Base-by-base conservation (phyloP, 2,113 vertebrate genomes). In the Uria aalge region DNA sequence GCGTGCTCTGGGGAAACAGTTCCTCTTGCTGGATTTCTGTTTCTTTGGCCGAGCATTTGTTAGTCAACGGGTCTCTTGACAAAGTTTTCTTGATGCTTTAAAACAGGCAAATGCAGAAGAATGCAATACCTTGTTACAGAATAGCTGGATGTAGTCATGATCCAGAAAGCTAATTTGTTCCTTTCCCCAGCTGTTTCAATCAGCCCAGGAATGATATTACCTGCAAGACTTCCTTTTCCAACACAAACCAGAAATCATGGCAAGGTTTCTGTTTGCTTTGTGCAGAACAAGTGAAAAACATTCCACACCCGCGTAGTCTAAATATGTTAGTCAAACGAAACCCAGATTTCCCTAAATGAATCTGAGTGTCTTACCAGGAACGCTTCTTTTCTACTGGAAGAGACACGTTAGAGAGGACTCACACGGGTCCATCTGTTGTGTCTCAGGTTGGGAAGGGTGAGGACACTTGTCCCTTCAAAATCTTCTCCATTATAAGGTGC, bases 141-240 rank as follows among this genome's bases (percentile, higher is more conserved):
- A 57, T 20, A 94, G 32, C 41, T 80, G 16, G 63, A 41, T 22
- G 32, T 16, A 53, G 30, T 62, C 41, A 22, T 7, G 18, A 60
- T 64, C 47, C 60, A 81, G 62, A 87, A 52, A 75, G 26, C 11
- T 76, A 14, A 88, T 62, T 19, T 88, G 6, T n/a, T 94, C 53
- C 20, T 85, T 91, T 50, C 20, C 48, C 16, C 32, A 41, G 84
- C 34, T 85, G 30, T 66, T 85, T 13, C 38, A 23, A 64, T 71
- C 53, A 68, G 57, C 40, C 53, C 69, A 94, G 84, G 75, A 92
- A 87, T 23, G 4, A 23, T 43, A 79, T 56, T 90, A 93, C 96
- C 94, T 94, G 69, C 77, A 91, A 68, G 67, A 41, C 27, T 62
- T 85, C 56, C 60, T 81, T 85, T 81, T 92, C 91, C 89, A 93